These are phyloP conservation scores for Craterocephalus amniculus DNA, from an alignment of 2,797 vertebrate genomes.

Conservation along the genomic window DNA sequence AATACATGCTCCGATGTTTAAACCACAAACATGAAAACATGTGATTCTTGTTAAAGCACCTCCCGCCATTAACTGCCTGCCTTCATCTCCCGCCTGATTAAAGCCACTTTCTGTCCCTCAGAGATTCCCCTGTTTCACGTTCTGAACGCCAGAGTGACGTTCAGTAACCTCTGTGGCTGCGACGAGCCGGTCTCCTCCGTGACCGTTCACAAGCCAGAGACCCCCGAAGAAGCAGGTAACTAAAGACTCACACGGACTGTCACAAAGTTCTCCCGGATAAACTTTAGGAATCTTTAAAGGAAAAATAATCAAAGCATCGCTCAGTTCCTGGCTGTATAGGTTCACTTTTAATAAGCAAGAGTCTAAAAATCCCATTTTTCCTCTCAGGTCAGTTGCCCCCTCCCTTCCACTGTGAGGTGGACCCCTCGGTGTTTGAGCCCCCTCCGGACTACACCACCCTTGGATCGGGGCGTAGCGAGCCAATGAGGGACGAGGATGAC, in stretches of 20 bases:
- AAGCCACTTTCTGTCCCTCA: conserved; percentile 55
- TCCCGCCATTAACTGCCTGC: not conserved
- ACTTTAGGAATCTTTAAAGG: not conserved
- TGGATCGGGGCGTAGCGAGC: conserved; percentile 90
- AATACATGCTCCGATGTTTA: not conserved
- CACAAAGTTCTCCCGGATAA: not conserved
- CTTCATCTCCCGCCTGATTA: conserved; percentile 14
- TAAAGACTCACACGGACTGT: not conserved
- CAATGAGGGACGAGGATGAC: conserved; percentile 92
- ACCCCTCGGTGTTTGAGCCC: conserved; percentile 91
- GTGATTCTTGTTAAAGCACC: not conserved
- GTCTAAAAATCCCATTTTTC: not conserved
- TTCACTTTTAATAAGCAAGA: not conserved
- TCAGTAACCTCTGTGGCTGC: conserved; percentile 94
- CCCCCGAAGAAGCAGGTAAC: conserved; percentile 75
- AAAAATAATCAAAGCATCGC: not conserved
- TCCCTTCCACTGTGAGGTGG: conserved; percentile 90
- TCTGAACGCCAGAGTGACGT: conserved; percentile 95
- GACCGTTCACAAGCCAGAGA: conserved; percentile 79
- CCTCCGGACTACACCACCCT: conserved; percentile 91
- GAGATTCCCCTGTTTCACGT: conserved; percentile 97
- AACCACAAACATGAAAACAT: not conserved
- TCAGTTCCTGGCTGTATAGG: not conserved
- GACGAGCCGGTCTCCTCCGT: conserved; percentile 91
- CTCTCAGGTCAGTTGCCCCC: conserved; percentile 74